Evolutionary conservation across 2,113 vertebrate genomes (phyloP).

Genomic region (Agelaius tricolor): DNA sequence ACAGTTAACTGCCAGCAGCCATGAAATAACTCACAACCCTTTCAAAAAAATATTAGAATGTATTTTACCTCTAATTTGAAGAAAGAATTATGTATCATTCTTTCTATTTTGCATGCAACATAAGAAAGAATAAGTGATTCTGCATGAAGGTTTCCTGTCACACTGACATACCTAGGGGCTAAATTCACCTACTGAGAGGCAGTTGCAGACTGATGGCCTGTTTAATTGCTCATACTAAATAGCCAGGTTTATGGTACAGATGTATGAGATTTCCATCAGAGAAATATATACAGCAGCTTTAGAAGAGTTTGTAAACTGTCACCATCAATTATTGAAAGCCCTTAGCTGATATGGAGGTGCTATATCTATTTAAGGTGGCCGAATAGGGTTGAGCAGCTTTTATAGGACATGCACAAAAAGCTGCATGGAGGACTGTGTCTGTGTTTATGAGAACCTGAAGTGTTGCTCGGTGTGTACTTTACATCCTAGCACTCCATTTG

Average conservation of each 20-base stretch:
- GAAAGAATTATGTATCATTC: neutral
- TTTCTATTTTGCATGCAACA: neutral
- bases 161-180: neutral
- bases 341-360: neutral
- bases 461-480: neutral
- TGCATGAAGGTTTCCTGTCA: neutral
- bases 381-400: neutral
- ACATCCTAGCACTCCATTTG: neutral
- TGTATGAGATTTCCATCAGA: neutral
- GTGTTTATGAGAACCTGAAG: neutral
- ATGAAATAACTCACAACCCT: neutral
- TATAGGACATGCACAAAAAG: rapidly evolving
- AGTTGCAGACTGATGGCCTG: neutral
- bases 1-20: neutral
- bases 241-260: neutral
- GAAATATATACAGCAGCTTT: neutral
- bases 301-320: neutral
- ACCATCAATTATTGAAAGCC: slow-evolving; percentile 17
- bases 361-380: neutral
- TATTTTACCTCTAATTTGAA: neutral
- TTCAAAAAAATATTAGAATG: neutral
- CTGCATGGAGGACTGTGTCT: rapidly evolving
- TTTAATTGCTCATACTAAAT: neutral
- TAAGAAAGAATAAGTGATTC: neutral
- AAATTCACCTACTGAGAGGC: neutral